Conservation (phyloP, 2,888 invertebrate species). For the Clostera curtula region DNA sequence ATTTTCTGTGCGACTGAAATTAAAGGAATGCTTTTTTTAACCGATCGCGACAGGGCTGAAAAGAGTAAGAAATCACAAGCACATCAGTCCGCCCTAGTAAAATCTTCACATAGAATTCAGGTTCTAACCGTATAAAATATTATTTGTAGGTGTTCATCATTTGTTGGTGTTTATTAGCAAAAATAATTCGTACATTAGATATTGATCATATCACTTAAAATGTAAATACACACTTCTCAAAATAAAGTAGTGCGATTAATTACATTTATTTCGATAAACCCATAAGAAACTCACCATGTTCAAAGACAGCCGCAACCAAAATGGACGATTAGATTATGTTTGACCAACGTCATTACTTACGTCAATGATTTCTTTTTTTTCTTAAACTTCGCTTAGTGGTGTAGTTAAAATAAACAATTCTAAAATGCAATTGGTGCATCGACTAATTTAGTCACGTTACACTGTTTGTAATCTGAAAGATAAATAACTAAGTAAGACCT, state of each 20-base stretch:
- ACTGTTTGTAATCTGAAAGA: too few relatives aligned
- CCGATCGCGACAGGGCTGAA: neutral
- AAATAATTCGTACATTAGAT: too few relatives aligned
- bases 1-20: constrained; percentile 98
- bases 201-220: too few relatives aligned
- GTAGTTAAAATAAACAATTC: too few relatives aligned
- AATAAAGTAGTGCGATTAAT: constrained; percentile 2
- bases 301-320: constrained; percentile 57
- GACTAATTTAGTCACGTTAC: too few relatives aligned
- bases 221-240: too few relatives aligned
- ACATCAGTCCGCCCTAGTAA: constrained; percentile 85
- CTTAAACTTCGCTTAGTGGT: too few relatives aligned
- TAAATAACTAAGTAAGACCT: too few relatives aligned
- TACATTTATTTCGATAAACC: constrained; percentile 10
- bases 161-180: too few relatives aligned
- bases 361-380: too few relatives aligned
- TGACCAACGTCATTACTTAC: neutral
- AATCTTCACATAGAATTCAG: constrained; percentile 81
- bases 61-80: neutral
- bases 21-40: constrained; percentile 1
- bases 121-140: constrained; percentile 79
- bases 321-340: constrained; percentile 41
- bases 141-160: constrained; percentile 79
- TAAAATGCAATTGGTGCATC: too few relatives aligned
- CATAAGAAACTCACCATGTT: constrained; percentile 47